phyloP scores from a whole-genome alignment of 2,113 vertebrate genomes.

The Otocyon megalotis region DNA sequence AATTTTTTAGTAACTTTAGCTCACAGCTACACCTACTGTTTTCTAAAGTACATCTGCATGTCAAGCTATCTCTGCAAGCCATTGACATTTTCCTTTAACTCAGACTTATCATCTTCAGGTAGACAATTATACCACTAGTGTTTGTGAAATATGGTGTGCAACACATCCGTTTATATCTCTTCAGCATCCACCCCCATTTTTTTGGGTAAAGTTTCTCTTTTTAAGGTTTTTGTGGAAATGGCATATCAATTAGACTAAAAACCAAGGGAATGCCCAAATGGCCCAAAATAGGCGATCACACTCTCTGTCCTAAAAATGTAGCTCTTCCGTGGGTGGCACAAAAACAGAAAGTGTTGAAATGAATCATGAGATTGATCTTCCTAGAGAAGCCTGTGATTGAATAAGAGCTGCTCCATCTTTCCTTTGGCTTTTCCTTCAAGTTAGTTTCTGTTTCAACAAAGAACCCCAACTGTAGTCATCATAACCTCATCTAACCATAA shows the following conservation, averaged over 20 bases:
- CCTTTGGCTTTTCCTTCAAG: neutral
- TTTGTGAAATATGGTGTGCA: no score
- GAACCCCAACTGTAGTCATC: neutral
- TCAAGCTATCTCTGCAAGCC: neutral
- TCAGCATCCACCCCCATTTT: fast-evolving
- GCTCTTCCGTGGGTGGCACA: neutral
- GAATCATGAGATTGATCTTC: neutral
- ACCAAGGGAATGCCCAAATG: neutral
- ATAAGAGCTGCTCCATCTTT: neutral
- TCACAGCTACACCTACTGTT: neutral
- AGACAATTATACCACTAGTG: neutral
- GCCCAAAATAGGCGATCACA: neutral
- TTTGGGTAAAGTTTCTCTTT: neutral
- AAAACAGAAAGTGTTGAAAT: neutral
- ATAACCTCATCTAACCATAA: neutral
- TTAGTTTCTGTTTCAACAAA: neutral
- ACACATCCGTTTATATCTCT: neutral
- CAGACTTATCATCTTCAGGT: neutral
- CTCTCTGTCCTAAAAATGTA: neutral
- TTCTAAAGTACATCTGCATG: neutral
- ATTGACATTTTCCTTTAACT: neutral
- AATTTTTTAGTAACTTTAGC: neutral
- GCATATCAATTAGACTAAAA: neutral
- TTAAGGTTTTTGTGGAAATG: neutral
- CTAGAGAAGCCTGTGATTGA: neutral